Conservation (phyloP, 2,888 invertebrate species). For the Eupeodes latifasciatus region DNA sequence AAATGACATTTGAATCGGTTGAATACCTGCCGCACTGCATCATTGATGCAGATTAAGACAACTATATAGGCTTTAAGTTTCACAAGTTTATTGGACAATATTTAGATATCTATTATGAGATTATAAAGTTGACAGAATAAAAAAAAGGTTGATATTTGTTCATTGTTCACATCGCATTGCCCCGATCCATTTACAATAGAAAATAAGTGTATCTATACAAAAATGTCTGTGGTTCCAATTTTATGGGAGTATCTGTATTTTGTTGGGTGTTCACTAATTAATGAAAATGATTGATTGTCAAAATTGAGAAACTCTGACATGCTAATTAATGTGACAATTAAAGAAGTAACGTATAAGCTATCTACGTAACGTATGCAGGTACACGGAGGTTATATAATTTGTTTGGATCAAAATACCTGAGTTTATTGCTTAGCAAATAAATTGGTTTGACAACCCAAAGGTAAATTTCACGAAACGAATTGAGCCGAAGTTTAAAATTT, state of each 20-base stretch:
- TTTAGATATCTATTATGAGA: background rate
- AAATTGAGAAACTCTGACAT: background rate
- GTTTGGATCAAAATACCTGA: too few relatives aligned
- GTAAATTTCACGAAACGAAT: too few relatives aligned
- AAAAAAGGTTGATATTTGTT: background rate
- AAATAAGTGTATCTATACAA: background rate
- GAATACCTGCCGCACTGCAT: background rate
- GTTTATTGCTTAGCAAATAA: too few relatives aligned
- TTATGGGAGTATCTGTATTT: background rate
- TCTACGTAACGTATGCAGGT: background rate
- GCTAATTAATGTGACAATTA: background rate
- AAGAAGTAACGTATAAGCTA: background rate
- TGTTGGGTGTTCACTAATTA: background rate
- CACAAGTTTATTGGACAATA: constrained; percentile 38
- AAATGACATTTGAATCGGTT: constrained; percentile 38
- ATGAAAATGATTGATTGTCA: background rate
- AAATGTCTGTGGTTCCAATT: background rate
- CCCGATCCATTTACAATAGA: background rate
- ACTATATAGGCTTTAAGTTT: constrained; percentile 7
- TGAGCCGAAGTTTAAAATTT: too few relatives aligned
- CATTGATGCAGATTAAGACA: constrained; percentile 24
- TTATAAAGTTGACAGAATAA: background rate
- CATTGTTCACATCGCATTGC: too few relatives aligned
- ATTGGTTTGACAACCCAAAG: too few relatives aligned
- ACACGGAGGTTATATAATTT: too few relatives aligned